These are phyloP conservation scores for Catharus bicknelli DNA, from an alignment of 2,113 vertebrate genomes.

Conservation along the genomic window DNA sequence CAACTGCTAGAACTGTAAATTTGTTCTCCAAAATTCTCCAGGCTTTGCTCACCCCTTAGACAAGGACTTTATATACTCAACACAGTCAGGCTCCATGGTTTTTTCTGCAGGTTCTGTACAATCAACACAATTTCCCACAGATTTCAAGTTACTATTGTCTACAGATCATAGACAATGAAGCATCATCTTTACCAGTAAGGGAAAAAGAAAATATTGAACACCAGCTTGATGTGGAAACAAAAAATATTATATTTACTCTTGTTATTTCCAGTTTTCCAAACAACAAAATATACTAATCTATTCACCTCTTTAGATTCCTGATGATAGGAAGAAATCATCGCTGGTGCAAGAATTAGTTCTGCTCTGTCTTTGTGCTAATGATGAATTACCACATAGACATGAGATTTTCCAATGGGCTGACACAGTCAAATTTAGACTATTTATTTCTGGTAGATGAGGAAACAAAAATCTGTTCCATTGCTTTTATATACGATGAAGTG, in stretches of 20 bases:
- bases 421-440: background rate
- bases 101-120: background rate
- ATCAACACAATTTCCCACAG: background rate
- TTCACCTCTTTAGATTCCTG: background rate
- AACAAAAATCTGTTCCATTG: background rate
- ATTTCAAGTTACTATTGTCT: background rate
- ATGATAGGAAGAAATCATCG: background rate
- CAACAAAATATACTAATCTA: background rate
- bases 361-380: background rate
- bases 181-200: background rate
- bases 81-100: background rate
- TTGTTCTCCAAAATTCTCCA: background rate
- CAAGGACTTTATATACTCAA: background rate
- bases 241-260: background rate
- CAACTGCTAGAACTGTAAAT: background rate
- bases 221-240: background rate
- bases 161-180: background rate
- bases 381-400: accelerated
- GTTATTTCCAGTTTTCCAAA: background rate
- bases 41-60: background rate
- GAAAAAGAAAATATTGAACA: background rate
- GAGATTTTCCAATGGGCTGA: background rate
- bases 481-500: background rate
- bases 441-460: background rate
- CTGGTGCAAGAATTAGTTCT: background rate